Conservation (phyloP, 1,140 invertebrate species). For the Pseudomyrmex dendroicus region DNA sequence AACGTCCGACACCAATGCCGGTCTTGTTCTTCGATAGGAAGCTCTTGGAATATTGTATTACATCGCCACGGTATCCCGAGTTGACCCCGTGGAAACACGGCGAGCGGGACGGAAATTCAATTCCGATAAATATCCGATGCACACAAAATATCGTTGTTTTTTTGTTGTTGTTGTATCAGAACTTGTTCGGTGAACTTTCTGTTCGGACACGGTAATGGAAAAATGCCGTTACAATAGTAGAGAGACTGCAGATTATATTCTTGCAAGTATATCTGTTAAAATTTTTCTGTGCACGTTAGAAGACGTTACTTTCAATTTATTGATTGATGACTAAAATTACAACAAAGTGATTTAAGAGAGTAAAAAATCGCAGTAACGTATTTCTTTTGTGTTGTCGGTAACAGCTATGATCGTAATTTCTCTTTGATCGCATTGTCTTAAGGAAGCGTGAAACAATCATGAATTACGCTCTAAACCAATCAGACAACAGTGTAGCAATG, state of each 20-base stretch:
- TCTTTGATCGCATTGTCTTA: conserved; percentile 35
- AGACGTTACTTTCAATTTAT: background rate
- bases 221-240: conserved; percentile 2
- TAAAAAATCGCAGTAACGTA: conserved; percentile 24
- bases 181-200: conserved; percentile 5
- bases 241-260: background rate
- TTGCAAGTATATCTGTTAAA: background rate
- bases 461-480: conserved; percentile 60
- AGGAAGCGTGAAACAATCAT: conserved; percentile 41
- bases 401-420: conserved; percentile 29
- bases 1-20: conserved; percentile 16
- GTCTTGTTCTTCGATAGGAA: conserved; percentile 39
- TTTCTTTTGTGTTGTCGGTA: conserved; percentile 1
- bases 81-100: conserved; percentile 54
- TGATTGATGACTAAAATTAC: conserved; percentile 10
- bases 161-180: conserved; percentile 7
- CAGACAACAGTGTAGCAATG: conserved; percentile 49
- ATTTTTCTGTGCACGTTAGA: background rate
- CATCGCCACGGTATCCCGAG: conserved; percentile 44
- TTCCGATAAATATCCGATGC: conserved; percentile 75
- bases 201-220: background rate
- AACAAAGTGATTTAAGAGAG: background rate
- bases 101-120: conserved; percentile 72
- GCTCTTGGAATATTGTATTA: conserved; percentile 68
- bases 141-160: conserved; percentile 33